A percentile compares a stretch with the other conserved stretches of the same genome.
Conservation (phyloP, 64 coral and sea anemone species). For the Montipora cactus region DNA sequence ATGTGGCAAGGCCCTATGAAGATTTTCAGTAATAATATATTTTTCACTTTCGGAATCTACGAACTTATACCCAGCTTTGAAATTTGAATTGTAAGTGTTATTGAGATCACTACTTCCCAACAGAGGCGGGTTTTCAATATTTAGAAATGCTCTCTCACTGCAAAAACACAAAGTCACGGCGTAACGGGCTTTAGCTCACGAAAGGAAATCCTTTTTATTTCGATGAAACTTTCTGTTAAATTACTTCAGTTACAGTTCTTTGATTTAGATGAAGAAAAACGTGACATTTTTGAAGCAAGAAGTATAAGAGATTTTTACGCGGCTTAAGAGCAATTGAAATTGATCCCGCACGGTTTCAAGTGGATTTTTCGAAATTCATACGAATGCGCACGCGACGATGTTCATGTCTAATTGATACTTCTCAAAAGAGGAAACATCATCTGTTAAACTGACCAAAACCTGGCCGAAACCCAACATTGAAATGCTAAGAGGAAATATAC, state of each 20-base stretch:
- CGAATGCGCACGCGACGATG: not conserved
- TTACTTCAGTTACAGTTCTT: not conserved
- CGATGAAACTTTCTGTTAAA: not conserved
- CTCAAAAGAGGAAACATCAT: not conserved
- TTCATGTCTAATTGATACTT: not conserved
- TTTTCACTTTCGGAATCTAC: not conserved
- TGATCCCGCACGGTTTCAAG: not conserved
- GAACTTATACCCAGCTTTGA: not conserved
- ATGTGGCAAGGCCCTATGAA: not conserved
- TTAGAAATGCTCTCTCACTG: not conserved
- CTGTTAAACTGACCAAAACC: not conserved
- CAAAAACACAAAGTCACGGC: not conserved
- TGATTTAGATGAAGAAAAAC: not conserved
- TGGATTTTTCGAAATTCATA: not conserved
- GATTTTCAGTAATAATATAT: not conserved
- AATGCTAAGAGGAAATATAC: not conserved
- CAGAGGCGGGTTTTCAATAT: not conserved
- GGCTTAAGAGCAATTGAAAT: not conserved
- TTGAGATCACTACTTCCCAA: not conserved
- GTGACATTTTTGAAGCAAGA: not conserved
- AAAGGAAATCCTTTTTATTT: not conserved
- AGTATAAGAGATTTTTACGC: not conserved
- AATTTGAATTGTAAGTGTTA: not conserved
- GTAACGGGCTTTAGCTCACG: not conserved
- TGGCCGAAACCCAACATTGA: not conserved